Base-by-base conservation (phyloP, 2,797 vertebrate species). In the Phoebastria nigripes region DNA sequence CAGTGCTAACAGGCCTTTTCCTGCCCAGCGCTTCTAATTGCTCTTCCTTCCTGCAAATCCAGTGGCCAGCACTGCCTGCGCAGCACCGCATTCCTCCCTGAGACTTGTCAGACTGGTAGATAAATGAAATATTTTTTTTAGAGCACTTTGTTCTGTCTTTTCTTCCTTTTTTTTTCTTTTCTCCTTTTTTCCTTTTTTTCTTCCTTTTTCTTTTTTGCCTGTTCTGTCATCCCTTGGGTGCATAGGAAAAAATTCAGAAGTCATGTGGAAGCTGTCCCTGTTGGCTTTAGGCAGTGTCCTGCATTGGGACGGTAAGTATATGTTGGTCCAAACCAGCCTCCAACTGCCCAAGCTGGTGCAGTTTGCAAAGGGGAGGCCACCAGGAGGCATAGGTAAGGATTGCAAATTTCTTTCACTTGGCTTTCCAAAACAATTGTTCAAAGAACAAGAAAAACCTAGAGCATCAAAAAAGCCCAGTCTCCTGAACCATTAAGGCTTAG, bases 1-100 rank as follows among this genome's bases (percentile, higher is more conserved):
- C 82, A 88, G 96, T 94, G 95, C 87, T 91, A 97, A 97, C 95
- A 97, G 93, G 93, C 79, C 87, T 91, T 96, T 97, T 97, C 96
- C 96, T 97, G 96, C 93, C 90, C 95, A 83, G 61, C 0, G 0
- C 72, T 95, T 88, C 84, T 95, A 94, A 97, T 97, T 93, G 96
- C 89, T 76, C 96, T 93, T 92, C 91, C 95, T 95, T 93, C 95
- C 96, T 96, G 84, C 69, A 81, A 37, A 63, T 12, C 80, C 87
- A 93, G 61, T 85, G 90, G 87, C 65, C 93, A 87, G 72, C 35
- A 11, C 35, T 80, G 88, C 82, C 76, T 71, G 74, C 3, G 4
- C 92, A 72, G 80, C 29, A 12, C 94, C 37, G 11, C 93, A 89
- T 94, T 91, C 90, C 80, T 87, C 90, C 76, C 54, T 11, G 55